phyloP scores from a whole-genome alignment of 2,888 invertebrate genomes.

The Ypsolopha scabrella region DNA sequence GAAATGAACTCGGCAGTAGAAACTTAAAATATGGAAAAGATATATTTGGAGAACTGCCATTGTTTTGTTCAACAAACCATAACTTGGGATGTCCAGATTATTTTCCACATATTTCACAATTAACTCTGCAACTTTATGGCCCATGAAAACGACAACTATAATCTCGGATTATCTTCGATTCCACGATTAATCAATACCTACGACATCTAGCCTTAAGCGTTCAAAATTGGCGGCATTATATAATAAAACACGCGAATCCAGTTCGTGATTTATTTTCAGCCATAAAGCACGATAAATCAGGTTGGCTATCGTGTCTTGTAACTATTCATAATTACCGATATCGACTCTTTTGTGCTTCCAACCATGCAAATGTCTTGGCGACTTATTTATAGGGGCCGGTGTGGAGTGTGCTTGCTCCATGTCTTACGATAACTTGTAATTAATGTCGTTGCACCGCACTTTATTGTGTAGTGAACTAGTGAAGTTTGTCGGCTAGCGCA shows the following conservation, averaged over 20 bases:
- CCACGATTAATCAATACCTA: slow-evolving; percentile 33
- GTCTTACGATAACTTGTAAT: slow-evolving; percentile 54
- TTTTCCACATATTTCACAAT: slow-evolving; percentile 3
- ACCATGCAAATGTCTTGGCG: slow-evolving; percentile 37
- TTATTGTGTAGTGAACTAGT: slow-evolving; percentile 32
- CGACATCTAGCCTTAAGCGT: slow-evolving; percentile 30
- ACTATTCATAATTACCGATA: slow-evolving; percentile 50
- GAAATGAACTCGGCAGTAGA: not conserved
- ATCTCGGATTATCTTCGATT: slow-evolving; percentile 34
- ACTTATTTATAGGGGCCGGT: slow-evolving; percentile 33
- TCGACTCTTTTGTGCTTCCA: slow-evolving; percentile 44
- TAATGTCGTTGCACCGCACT: slow-evolving; percentile 47
- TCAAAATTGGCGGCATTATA: slow-evolving; percentile 25
- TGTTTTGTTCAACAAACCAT: not conserved
- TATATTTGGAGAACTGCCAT: not conserved
- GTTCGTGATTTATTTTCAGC: slow-evolving; percentile 22
- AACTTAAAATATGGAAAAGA: not conserved
- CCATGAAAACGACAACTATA: slow-evolving; percentile 26
- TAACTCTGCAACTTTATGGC: slow-evolving; percentile 6
- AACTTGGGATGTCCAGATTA: not conserved
- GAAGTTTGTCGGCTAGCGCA: slow-evolving; percentile 18
- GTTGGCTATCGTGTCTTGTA: slow-evolving; percentile 32
- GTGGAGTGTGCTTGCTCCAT: slow-evolving; percentile 18
- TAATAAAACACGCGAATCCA: slow-evolving; percentile 16
- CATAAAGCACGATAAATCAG: slow-evolving; percentile 39